Conservation (phyloP, 2,113 vertebrate genomes). For the Dasyprocta punctata region DNA sequence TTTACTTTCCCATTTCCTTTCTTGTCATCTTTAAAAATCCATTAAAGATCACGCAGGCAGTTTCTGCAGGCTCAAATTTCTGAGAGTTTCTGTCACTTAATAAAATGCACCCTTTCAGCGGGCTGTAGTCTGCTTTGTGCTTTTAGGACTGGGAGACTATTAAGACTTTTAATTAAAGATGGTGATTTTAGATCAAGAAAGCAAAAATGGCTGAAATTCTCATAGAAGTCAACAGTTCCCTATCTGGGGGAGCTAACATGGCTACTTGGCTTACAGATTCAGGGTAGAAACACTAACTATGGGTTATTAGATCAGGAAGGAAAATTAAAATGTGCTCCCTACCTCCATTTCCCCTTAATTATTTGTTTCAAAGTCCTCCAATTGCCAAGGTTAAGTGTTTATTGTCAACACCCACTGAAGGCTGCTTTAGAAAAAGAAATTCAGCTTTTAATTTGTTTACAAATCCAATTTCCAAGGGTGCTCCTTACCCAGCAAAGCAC, state of each 20-base stretch:
- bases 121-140: conserved; percentile 76
- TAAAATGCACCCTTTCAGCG: conserved; percentile 79
- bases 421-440: conserved; percentile 63
- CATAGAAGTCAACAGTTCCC: conserved; percentile 71
- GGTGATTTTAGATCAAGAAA: conserved; percentile 76
- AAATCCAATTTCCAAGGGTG: conserved; percentile 72
- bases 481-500: conserved; percentile 55
- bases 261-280: conserved; percentile 53
- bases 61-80: conserved; percentile 87
- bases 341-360: conserved; percentile 50
- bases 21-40: conserved; percentile 94
- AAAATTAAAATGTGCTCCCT: conserved; percentile 68
- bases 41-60: conserved; percentile 90
- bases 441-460: conserved; percentile 73
- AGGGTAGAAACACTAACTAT: conserved; percentile 49
- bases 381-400: conserved; percentile 63
- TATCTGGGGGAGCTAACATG: conserved; percentile 76
- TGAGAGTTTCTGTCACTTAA: conserved; percentile 82
- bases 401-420: conserved; percentile 64
- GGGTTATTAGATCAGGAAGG: conserved; percentile 60
- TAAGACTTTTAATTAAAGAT: conserved; percentile 84
- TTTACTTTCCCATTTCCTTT: conserved; percentile 90
- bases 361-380: conserved; percentile 54
- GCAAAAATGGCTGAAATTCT: conserved; percentile 64
- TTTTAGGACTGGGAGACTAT: conserved; percentile 68